Base-by-base conservation (phyloP, 2,888 invertebrate genomes). In the Anoplius nigerrimus region DNA sequence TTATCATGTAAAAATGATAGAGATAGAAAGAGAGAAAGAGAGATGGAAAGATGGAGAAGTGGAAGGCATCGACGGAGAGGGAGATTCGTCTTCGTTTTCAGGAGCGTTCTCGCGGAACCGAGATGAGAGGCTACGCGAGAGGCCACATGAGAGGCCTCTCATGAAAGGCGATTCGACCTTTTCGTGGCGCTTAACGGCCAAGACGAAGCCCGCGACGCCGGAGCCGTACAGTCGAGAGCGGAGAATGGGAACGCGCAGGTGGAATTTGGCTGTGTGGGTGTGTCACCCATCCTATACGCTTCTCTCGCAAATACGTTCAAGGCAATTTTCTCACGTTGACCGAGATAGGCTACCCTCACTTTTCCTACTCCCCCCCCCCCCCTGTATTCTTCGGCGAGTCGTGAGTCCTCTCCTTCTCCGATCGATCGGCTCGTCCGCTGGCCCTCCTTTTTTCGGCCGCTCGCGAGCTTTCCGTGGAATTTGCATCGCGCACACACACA, bases 261-360 rank as follows among this genome's bases (percentile, higher is more conserved):
- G 74, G 78, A 79, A 80, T 80, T 80, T 48, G 72, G 71, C 48
- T 72, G 51, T 66, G 78, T 74, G 73, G 69, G 72, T 72, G 78
- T 72, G 74, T 78, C 80, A 58, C 64, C 64, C 46, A 62, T 62
- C 34, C n/a, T n/a, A 48, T 48, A 48, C 48, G 48, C 48, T 48
- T 48, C 48, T 48, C 20, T 48, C 48, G 18, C 8, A 2, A 16
- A 21, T 48, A 48, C 18, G 48, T n/a, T 5, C 48, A 21, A 20
- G 11, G 16, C 16, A 21, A 15, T 21, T 16, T 20, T 48, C 20
- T 48, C 48, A 48, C 8, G 48, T 21, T 48, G 34, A 34, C 1
- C 11, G 34, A 34, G n/a, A n/a, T n/a, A 2, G 24, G 24, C 24
- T n/a, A 6, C 6, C 11, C 11, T 34, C 11, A 6, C 34, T 34